Evolutionary conservation across 64 coral and sea anemone species (phyloP).

Genomic region (Pocillopora damicornis): DNA sequence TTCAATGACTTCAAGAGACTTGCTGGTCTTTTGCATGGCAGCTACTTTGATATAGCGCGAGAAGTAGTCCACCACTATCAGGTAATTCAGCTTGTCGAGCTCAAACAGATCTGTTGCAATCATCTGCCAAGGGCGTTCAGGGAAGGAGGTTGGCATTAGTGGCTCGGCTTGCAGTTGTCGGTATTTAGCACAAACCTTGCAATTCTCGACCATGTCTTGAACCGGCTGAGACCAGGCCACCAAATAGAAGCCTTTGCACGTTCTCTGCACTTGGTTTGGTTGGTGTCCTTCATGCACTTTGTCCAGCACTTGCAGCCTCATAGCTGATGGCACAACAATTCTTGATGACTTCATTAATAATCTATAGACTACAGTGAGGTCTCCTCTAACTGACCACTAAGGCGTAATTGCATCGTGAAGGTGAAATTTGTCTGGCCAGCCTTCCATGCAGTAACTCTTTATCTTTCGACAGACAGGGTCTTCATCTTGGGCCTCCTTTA

Average conservation of each 20-base stretch:
- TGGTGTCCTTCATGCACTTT: slow-evolving; percentile 54
- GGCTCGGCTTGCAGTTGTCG: not conserved
- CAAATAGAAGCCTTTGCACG: slow-evolving; percentile 58
- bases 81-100: slow-evolving; percentile 3
- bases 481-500: slow-evolving; percentile 44
- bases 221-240: slow-evolving; percentile 55
- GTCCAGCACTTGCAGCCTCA: slow-evolving; percentile 53
- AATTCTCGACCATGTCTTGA: slow-evolving; percentile 27
- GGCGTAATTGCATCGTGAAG: slow-evolving; percentile 31
- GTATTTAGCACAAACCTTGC: slow-evolving; percentile 5
- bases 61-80: not conserved
- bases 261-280: slow-evolving; percentile 44
- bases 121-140: slow-evolving; percentile 15
- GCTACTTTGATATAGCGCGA: slow-evolving; percentile 7
- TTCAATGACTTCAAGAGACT: not conserved
- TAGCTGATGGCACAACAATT: slow-evolving; percentile 52
- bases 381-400: slow-evolving; percentile 39
- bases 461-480: slow-evolving; percentile 47
- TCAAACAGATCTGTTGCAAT: slow-evolving; percentile 11
- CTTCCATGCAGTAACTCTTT: slow-evolving; percentile 27
- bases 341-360: slow-evolving; percentile 42
- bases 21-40: not conserved
- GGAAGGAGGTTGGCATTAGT: not conserved
- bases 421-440: slow-evolving; percentile 42
- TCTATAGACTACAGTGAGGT: slow-evolving; percentile 44